Percentiles rank a stretch among this genome's conserved stretches.
These are phyloP conservation scores for Drosophila anceps DNA, from an alignment of 2,888 invertebrate genomes.

Conservation along the genomic window DNA sequence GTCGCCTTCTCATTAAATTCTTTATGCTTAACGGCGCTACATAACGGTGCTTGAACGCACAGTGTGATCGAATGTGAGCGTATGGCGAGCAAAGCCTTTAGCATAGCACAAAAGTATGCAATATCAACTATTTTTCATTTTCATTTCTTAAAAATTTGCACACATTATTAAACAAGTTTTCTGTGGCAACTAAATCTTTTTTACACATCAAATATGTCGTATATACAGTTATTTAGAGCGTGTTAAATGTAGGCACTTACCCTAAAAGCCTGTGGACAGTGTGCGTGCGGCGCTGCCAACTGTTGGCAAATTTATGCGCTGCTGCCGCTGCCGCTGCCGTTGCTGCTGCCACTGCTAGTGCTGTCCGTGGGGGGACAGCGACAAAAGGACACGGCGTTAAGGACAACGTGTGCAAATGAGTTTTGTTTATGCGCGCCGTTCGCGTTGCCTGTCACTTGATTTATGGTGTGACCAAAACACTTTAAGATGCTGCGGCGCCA, in stretches of 20 bases:
- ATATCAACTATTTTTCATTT: neutral
- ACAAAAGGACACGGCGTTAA: conserved; percentile 53
- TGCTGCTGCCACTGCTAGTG: conserved; percentile 1
- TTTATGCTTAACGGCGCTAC: conserved; percentile 10
- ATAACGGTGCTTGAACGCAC: conserved; percentile 32
- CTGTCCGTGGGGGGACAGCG: conserved; percentile 37
- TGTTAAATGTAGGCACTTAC: conserved; percentile 34
- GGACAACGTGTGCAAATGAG: conserved; percentile 67
- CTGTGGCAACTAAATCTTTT: too few relatives aligned
- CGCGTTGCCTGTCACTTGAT: conserved; percentile 64
- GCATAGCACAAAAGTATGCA: conserved; percentile 21
- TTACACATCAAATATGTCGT: neutral
- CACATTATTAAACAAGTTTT: too few relatives aligned
- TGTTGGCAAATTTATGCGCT: conserved; percentile 68
- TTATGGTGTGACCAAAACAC: conserved; percentile 67
- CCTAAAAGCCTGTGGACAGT: conserved; percentile 24
- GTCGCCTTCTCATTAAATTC: conserved; percentile 4
- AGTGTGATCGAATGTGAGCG: conserved; percentile 25
- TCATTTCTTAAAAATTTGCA: too few relatives aligned
- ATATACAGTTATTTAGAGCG: conserved; percentile 9
- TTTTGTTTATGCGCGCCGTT: conserved; percentile 62
- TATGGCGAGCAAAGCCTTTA: neutral
- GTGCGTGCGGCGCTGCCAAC: conserved; percentile 52
- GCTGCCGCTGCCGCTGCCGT: conserved; percentile 23
- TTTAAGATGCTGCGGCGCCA: conserved; percentile 69